Base-by-base conservation (phyloP, 2,113 vertebrate genomes). In the Pipa parva region DNA sequence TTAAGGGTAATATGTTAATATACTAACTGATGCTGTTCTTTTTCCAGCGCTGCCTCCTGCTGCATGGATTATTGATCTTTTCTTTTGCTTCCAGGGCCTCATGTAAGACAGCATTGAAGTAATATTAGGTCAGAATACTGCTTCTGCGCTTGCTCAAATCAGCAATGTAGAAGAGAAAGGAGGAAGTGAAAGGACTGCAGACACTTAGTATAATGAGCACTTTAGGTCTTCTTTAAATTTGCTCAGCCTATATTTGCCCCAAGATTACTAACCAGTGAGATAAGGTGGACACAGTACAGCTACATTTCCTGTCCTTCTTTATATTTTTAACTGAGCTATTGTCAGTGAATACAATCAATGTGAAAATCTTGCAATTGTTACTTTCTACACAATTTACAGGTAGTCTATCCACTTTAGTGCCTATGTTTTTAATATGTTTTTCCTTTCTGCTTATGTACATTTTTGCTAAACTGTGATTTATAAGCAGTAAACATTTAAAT, bases 401-500 rank as follows among this genome's bases (percentile, higher is more conserved):
- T 61, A 63, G 61, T 75, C 67, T 36, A 21, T 71, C 72, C 73
- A 25, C 42, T 49, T 45, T 28, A 71, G 36, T 76, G 71, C 74
- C 71, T 59, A 62, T 73, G 50, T 74, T 70, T 68, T 62, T 72
- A 74, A 64, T 76, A 74, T 74, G 54, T 59, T 61, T 60, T 83
- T 66, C 68, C 74, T 71, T 78, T 77, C 64, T 79, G 74, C 76
- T 76, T 68, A 29, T 72, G 52, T 75, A 63, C 67, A 75, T 75
- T 81, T n/a, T 79, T 70, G 71, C 63, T 74, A 78, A 74, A 71
- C 9, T 78, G 77, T 82, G 74, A 73, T 69, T 72, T 82, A 72
- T 79, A 63, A 79, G 65, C 75, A 48, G 36, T 65, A 71, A 61
- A 61, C 21, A 71, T 79, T 81, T 76, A 74, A 84, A 82, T 80